Conservation (phyloP, 2,888 invertebrate species). For the Apamea monoglypha region DNA sequence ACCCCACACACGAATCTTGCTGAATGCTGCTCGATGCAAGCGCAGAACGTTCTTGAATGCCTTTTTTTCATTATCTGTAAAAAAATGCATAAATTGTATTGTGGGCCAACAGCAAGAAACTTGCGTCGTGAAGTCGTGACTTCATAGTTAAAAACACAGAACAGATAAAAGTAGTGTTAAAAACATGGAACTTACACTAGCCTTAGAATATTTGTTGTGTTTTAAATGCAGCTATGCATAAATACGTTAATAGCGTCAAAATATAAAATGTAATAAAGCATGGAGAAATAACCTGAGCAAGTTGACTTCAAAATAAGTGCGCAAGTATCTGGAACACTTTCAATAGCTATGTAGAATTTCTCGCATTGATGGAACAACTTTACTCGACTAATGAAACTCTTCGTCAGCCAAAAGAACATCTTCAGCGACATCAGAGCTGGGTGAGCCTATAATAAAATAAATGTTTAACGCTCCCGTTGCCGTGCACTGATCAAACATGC, state of each 20-base stretch:
- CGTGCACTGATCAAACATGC: neutral
- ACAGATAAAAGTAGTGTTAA: too few species aligned
- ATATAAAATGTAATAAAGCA: too few species aligned
- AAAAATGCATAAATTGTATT: too few species aligned
- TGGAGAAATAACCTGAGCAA: conserved; percentile 21
- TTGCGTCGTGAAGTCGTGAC: too few species aligned
- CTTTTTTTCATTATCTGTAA: conserved; percentile 1
- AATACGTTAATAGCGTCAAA: too few species aligned
- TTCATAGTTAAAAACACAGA: too few species aligned
- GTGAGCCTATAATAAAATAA: neutral
- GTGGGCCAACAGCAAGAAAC: too few species aligned
- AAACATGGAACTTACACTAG: too few species aligned
- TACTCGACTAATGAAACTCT: conserved; percentile 15
- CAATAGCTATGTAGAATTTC: conserved; percentile 37
- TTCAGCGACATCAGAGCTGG: neutral
- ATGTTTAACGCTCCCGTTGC: too few species aligned
- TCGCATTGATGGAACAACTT: conserved; percentile 30
- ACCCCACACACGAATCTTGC: neutral
- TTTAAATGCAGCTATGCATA: too few species aligned
- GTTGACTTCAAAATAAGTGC: conserved; percentile 21
- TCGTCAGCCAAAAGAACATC: conserved; percentile 14
- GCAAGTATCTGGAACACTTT: conserved; percentile 33
- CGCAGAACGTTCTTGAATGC: neutral
- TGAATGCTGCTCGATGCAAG: conserved; percentile 9
- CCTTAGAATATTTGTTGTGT: too few species aligned